Base-by-base conservation (phyloP, 2,113 vertebrate genomes). In the Psittacara wagleri region DNA sequence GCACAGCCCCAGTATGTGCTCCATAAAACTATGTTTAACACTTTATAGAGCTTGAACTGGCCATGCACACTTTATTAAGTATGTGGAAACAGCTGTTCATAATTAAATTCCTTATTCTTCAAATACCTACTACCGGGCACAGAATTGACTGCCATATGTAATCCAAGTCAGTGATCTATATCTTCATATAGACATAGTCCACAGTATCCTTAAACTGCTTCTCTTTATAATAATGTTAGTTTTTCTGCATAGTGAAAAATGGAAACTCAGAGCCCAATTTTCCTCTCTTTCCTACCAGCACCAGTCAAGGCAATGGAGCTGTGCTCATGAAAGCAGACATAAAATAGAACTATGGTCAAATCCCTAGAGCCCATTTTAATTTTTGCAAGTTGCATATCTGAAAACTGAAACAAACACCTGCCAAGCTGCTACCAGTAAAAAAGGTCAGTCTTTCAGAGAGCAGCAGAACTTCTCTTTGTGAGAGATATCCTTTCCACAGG, bases 41-140 rank as follows among this genome's bases (percentile, higher is more conserved):
- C 70, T 96, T 96, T 96, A 96, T 94, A 92, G 91, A 96, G 88
- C 88, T 86, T 92, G 77, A 96, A 91, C 86, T 92, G 77, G 94
- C 83, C 19, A 5, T 67, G 92, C 86, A 89, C 81, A 96, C 83
- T 96, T 94, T 77, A 96, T 96, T 76, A 96, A 96, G 78, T 87
- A 70, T 96, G 86, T 95, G 70, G 94, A 94, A 95, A 96, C 96
- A 97, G 96, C 95, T 96, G 96, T 59, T 92, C 92, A 94, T 70
- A 95, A 94, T 96, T 96, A 95, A 85, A 83, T 75, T 92, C 59
- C 91, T 92, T 96, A 87, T 95, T 96, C 94, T 94, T 95, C 94
- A 94, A 83, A 94, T 89, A 92, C 77, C 91, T 97, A 95, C 94
- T 96, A 89, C 95, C 69, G 83, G 91, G 96, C 88, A 94, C 75